Evolutionary conservation across 2,113 vertebrate species (phyloP).

Genomic region (Bettongia penicillata): DNA sequence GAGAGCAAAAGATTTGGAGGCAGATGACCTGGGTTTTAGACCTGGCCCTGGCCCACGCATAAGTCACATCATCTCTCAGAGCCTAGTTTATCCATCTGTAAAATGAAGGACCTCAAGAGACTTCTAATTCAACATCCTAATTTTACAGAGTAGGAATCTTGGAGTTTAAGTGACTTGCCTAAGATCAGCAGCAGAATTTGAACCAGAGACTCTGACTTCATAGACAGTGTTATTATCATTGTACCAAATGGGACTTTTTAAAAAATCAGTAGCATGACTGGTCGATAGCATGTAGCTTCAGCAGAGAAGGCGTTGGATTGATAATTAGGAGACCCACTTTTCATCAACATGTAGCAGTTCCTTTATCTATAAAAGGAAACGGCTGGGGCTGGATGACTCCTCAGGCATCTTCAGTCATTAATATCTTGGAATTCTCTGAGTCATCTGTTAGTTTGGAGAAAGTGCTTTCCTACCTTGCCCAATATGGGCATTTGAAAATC

Average conservation of each 20-base stretch:
- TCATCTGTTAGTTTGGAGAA: background rate
- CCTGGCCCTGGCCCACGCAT: background rate
- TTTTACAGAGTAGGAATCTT: background rate
- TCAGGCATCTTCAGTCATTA: background rate
- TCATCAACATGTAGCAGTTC: background rate
- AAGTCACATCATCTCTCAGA: background rate
- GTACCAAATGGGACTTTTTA: background rate
- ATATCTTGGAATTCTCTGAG: background rate
- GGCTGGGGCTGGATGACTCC: background rate
- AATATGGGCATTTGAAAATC: background rate
- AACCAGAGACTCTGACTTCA: background rate
- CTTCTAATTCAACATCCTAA: background rate
- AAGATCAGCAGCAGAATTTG: background rate
- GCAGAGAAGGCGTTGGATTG: background rate
- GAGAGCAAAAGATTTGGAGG: rapidly evolving
- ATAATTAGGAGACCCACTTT: background rate
- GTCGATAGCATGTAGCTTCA: background rate
- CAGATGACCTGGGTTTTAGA: background rate
- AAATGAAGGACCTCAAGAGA: background rate
- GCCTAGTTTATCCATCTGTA: background rate
- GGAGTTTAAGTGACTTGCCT: background rate
- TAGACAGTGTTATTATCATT: background rate
- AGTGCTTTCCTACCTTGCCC: background rate
- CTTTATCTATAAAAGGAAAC: background rate
- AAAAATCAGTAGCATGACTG: background rate